These are phyloP conservation scores for Melanostoma mellinum DNA, from an alignment of 2,888 invertebrate species.

Conservation along the genomic window DNA sequence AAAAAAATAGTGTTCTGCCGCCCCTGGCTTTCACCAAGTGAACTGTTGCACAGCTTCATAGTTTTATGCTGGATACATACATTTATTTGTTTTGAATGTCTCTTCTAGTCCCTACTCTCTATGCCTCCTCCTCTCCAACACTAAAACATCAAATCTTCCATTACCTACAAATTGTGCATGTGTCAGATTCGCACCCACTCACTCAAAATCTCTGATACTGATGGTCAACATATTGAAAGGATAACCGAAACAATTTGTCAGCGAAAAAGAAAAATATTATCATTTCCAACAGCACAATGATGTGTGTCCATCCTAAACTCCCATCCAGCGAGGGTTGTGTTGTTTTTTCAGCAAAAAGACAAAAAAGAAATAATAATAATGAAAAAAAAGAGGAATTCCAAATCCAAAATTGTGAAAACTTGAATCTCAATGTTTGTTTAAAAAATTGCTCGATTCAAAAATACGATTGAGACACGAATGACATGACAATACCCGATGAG, in stretches of 20 bases:
- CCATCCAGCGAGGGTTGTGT: not conserved
- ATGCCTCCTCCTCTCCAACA: too few species aligned
- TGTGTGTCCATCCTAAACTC: conserved; percentile 4
- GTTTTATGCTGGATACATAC: too few species aligned
- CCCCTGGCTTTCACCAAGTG: too few species aligned
- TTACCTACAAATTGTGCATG: conserved; percentile 4
- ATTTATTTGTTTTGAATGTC: too few species aligned
- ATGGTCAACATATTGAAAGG: conserved; percentile 47
- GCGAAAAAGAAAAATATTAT: conserved; percentile 48
- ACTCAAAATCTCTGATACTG: not conserved
- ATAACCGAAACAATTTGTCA: conserved; percentile 36
- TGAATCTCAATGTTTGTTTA: conserved; percentile 59
- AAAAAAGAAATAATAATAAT: not conserved
- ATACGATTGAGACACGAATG: not conserved
- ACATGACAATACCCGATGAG: conserved; percentile 8
- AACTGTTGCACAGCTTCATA: too few species aligned
- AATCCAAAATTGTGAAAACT: conserved; percentile 43
- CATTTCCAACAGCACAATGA: conserved; percentile 25
- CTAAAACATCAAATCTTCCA: too few species aligned
- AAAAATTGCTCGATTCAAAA: conserved; percentile 54
- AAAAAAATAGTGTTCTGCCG: too few species aligned
- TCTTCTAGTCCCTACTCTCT: too few species aligned
- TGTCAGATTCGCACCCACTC: conserved; percentile 33
- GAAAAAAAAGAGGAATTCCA: conserved; percentile 17
- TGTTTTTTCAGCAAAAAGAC: conserved; percentile 1